A percentile compares a stretch with the other conserved stretches of the same genome.
phyloP scores from a whole-genome alignment of 2,113 vertebrate genomes.

The Setophaga kirtlandii region DNA sequence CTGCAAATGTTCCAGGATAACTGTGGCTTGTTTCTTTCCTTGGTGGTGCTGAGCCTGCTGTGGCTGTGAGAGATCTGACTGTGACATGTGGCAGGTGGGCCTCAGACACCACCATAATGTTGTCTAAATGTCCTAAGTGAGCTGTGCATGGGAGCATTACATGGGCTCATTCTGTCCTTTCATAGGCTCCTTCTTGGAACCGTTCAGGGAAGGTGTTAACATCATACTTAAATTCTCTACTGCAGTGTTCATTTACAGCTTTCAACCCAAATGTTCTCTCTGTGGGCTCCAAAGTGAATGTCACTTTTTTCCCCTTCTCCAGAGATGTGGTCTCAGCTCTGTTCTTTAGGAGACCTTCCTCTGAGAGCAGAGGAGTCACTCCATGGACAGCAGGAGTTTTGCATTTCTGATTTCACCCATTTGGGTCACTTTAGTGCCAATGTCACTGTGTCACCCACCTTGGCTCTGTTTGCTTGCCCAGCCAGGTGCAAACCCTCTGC shows the following conservation, averaged over 20 bases:
- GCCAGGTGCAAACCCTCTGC: neutral
- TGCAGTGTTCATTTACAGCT: neutral
- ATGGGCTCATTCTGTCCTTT: neutral
- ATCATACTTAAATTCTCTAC: neutral
- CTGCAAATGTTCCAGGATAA: neutral
- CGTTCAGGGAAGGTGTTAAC: neutral
- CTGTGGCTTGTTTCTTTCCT: neutral
- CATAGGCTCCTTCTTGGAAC: neutral
- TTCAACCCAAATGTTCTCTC: neutral
- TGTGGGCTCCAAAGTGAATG: neutral
- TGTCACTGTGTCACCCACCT: neutral
- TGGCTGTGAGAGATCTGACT: neutral
- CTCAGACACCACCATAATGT: fast-evolving
- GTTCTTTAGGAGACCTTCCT: neutral
- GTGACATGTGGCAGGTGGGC: neutral
- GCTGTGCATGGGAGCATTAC: neutral
- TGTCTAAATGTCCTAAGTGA: neutral
- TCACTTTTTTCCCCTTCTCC: neutral
- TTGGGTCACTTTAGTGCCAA: fast-evolving
- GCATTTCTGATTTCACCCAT: neutral
- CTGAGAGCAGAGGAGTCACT: neutral
- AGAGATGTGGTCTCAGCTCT: neutral
- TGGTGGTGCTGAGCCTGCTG: neutral
- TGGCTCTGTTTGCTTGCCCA: neutral
- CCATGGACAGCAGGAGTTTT: neutral